These are phyloP conservation scores for Drosophila maculinotata DNA, from an alignment of 2,888 invertebrate species.

Conservation along the genomic window DNA sequence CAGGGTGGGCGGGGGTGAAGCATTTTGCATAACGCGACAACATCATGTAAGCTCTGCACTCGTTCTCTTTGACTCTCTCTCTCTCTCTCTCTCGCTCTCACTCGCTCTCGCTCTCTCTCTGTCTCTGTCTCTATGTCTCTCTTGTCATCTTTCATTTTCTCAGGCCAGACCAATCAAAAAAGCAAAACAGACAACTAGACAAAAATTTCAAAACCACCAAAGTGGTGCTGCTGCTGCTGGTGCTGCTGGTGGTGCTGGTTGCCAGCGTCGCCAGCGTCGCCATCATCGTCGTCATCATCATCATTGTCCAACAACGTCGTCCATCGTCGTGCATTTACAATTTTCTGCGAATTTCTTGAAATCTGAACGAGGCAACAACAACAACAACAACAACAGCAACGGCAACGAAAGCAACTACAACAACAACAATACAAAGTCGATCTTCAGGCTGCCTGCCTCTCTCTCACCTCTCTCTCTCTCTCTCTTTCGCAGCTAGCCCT, in stretches of 20 bases:
- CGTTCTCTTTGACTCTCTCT: background rate
- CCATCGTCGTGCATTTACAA: slow-evolving; percentile 75
- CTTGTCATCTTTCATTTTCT: slow-evolving; percentile 34
- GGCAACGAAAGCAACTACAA: slow-evolving; percentile 18
- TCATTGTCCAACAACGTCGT: slow-evolving; percentile 36
- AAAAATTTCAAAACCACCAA: slow-evolving; percentile 48
- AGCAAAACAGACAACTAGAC: slow-evolving; percentile 26
- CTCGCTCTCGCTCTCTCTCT: background rate
- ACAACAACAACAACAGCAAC: slow-evolving; percentile 17
- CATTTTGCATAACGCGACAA: slow-evolving; percentile 77
- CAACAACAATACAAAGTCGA: slow-evolving; percentile 27
- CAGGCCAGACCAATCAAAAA: slow-evolving; percentile 42
- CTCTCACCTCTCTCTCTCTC: background rate
- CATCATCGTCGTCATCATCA: slow-evolving; percentile 50
- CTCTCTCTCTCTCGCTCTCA: background rate
- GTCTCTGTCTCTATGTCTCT: background rate
- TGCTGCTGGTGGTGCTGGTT: slow-evolving; percentile 6
- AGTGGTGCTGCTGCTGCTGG: slow-evolving; percentile 26
- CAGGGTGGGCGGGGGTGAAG: slow-evolving; percentile 11
- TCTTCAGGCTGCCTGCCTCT: slow-evolving; percentile 12
- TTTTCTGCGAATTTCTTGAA: slow-evolving; percentile 79
- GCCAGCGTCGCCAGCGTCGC: slow-evolving; percentile 39
- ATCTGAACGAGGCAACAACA: slow-evolving; percentile 64
- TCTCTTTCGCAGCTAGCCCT: slow-evolving; percentile 25
- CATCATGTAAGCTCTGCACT: slow-evolving; percentile 61